Evolutionary conservation across 92 coral and sea anemone genomes (phyloP), one percentile per base, ranked within the genome.

Genomic region (Virgularia gustaviana): DNA sequence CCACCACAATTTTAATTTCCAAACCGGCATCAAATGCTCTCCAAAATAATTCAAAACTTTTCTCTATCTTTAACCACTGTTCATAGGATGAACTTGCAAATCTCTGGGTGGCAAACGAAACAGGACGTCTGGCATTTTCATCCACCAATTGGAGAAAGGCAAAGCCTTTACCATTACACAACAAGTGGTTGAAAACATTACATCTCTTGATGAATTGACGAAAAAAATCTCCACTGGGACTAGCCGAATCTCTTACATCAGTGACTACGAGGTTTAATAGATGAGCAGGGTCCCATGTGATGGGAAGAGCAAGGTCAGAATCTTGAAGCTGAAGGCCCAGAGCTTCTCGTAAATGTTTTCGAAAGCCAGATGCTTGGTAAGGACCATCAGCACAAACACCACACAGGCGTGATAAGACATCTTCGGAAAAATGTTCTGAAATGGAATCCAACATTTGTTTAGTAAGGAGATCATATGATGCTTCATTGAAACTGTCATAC

Each of bases 221-320:
- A 33, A 75, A 75, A 32, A 18, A 22, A 41, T 32, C 43, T 29
- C 80, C 73, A 16, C 61, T 62, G 4, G 62, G 60, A 13, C 62
- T 42, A 3, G 22, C 9, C 33, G 79, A 59, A 34, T 75, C 73
- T 36, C 49, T 43, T 7, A 75, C 73, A 10, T 18, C 71, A 47
- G 45, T 15, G 31, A 75, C 80, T 15, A 42, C 73, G 19, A 63
- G 56, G 45, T 75, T 75, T 54, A 75, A 42, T 8, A 45, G 13
- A 75, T 75, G 79, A 59, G 79, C 79, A 15, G 79, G 27, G 49
- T 75, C 72, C 72, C 80, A 75, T 20, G 80, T 75, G 29, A 75
- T 72, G 3, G 72, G 72, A 18, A 75, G 35, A 22, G 80, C 47
- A 4, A 75, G 61, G 23, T 75, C 32, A 45, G 44, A 22, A 52